Evolutionary conservation across 2,797 vertebrate species (phyloP).

Genomic region (Sardinella longiceps): DNA sequence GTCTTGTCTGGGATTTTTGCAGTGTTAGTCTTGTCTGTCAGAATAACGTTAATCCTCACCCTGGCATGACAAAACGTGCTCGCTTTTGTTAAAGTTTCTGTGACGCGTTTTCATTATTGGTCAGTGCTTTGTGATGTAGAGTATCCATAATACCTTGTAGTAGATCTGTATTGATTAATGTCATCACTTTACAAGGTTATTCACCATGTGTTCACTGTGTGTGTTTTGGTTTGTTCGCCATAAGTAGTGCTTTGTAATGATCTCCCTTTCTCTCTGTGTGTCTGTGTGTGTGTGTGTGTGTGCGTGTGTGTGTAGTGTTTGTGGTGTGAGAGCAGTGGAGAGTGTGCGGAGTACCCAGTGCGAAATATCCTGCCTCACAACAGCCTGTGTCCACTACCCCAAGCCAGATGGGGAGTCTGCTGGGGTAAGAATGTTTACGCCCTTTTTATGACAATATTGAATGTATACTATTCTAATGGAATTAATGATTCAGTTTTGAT

Average conservation of each 20-base stretch:
- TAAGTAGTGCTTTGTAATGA: neutral
- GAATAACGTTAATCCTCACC: too few species aligned
- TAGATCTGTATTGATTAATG: too few species aligned
- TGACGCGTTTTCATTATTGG: too few species aligned
- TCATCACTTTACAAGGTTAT: neutral
- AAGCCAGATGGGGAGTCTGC: slow-evolving; percentile 91
- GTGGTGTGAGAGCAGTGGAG: slow-evolving; percentile 82
- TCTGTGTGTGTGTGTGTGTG: slow-evolving; percentile 10
- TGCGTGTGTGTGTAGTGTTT: slow-evolving; percentile 80
- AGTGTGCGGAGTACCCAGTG: slow-evolving; percentile 86
- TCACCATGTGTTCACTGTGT: neutral
- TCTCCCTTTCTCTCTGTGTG: neutral
- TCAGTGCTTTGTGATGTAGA: too few species aligned
- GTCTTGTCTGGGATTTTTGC: neutral
- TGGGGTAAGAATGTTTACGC: slow-evolving; percentile 82
- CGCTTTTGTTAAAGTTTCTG: neutral
- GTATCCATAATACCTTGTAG: too few species aligned
- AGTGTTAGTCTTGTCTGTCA: neutral
- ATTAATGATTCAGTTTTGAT: neutral
- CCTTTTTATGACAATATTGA: too few species aligned
- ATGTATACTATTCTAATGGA: neutral
- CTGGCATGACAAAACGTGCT: neutral
- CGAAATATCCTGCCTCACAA: slow-evolving; percentile 79
- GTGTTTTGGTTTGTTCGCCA: neutral
- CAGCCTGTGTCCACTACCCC: slow-evolving; percentile 78